Evolutionary conservation across 2,113 vertebrate species (phyloP).

Genomic region (Zootoca vivipara): DNA sequence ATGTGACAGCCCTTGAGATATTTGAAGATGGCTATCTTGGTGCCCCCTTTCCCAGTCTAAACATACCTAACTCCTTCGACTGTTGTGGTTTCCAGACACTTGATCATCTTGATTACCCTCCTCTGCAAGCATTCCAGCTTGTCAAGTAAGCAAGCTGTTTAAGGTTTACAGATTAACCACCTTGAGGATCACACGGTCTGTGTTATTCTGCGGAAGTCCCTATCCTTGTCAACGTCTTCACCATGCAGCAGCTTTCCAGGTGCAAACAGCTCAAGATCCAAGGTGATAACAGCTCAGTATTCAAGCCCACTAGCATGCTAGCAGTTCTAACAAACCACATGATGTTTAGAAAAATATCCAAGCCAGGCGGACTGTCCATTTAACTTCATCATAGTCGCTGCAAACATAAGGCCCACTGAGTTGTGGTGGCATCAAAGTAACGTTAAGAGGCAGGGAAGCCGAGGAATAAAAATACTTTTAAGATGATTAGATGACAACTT

Average conservation of each 20-base stretch:
- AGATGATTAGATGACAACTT: conserved; percentile 32
- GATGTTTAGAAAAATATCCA: not conserved
- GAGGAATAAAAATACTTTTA: conserved; percentile 20
- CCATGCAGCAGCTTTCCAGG: not conserved
- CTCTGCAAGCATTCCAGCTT: too few species aligned
- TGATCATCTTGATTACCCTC: too few species aligned
- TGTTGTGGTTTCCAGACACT: too few species aligned
- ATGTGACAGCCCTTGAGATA: too few species aligned
- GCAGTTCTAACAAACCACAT: not conserved
- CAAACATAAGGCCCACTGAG: not conserved
- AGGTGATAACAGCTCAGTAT: not conserved
- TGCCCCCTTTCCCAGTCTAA: too few species aligned
- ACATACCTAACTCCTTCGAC: too few species aligned
- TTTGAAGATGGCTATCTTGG: too few species aligned
- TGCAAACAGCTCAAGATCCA: too few species aligned
- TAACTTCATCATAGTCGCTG: not conserved
- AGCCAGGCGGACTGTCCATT: not conserved
- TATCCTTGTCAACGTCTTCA: not conserved
- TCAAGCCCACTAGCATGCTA: not conserved
- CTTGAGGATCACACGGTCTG: not conserved
- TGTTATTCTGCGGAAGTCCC: not conserved
- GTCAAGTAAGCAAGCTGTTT: not conserved
- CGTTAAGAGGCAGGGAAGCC: not conserved
- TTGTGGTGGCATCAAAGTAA: not conserved
- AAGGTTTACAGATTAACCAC: not conserved